Base-by-base conservation (phyloP, 1,140 invertebrate genomes). In the Caerostris extrusa region DNA sequence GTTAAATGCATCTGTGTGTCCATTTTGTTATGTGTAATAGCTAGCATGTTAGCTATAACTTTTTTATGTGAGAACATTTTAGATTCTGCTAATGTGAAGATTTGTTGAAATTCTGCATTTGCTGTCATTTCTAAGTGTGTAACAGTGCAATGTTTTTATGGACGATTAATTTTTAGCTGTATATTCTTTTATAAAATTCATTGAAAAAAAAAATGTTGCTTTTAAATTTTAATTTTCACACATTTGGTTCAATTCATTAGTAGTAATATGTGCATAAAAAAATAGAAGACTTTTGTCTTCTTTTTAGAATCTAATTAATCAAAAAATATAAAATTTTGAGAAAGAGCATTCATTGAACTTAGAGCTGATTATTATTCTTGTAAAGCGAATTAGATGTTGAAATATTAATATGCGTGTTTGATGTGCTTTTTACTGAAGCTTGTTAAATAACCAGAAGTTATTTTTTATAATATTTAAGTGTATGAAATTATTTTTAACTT, bases 361-460 rank as follows among this genome's bases (percentile, higher is more conserved):
- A 34, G 34, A 34, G 34, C 34, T 34, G 34, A 34, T 34, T 34
- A 2, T 77, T 77, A 77, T 53, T 77, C 71, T 77, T 77, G 34
- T 77, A 77, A 77, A 64, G 12, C 17, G 17, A 53, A 12, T 4
- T 77, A 77, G 10, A 53, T 53, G 34, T 50, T 53, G 19, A 34
- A 12, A 77, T 67, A n/a, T 67, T 67, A 67, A 67, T 67, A n/a
- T 67, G 17, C 7, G 53, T 77, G 34, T 34, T 77, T 34, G 34
- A 77, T 77, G 34, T 53, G 50, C 71, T 77, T 77, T 77, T 77
- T 77, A 77, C 71, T 14, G 34, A 77, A 5, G 71, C 71, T 77
- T 77, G 71, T 77, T 77, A 77, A 77, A 77, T 77, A 5, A 77
- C 34, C 10, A 50, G 34, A 77, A 12, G 71, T 77, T 77, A 77